A percentile compares a stretch with the other conserved stretches of the same genome.
Evolutionary conservation across 2,888 invertebrate species (phyloP).

Genomic region (Pristionchus arcanus): DNA sequence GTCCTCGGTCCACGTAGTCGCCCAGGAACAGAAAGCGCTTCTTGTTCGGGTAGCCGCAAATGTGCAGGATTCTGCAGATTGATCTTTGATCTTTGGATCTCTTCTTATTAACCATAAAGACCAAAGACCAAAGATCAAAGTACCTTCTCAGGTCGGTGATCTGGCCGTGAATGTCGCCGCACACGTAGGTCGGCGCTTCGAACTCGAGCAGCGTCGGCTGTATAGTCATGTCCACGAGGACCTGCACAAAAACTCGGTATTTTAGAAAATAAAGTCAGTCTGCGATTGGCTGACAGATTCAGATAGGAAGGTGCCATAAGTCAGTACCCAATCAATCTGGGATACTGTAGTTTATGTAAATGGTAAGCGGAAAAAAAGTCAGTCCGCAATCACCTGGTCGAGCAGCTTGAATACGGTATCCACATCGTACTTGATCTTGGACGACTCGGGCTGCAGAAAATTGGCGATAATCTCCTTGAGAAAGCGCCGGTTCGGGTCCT

Average conservation of each 20-base stretch:
- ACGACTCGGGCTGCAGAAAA: not conserved
- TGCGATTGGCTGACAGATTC: not conserved
- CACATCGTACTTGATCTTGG: conserved; percentile 10
- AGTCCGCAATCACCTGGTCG: not conserved
- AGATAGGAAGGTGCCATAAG: too few species aligned
- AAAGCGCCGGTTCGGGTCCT: not conserved
- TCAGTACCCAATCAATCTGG: too few species aligned
- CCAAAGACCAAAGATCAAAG: too few species aligned
- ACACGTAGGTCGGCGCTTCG: conserved; percentile 40
- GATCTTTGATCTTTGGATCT: not conserved
- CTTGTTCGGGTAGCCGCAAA: conserved; percentile 20
- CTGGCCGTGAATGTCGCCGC: conserved; percentile 52
- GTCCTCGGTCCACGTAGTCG: conserved; percentile 54
- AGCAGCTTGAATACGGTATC: not conserved
- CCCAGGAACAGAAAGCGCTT: conserved; percentile 52
- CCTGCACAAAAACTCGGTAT: not conserved
- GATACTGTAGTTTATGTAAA: too few species aligned
- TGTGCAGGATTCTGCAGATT: not conserved
- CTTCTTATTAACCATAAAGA: too few species aligned
- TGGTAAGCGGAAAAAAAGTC: not conserved
- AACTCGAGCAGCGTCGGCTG: conserved; percentile 43
- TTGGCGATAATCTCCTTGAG: not conserved
- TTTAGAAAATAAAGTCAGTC: not conserved
- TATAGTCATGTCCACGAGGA: not conserved
- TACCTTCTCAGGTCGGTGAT: conserved; percentile 39